Base-by-base conservation (phyloP, 1,140 invertebrate species). In the Diorhabda sublineata region DNA sequence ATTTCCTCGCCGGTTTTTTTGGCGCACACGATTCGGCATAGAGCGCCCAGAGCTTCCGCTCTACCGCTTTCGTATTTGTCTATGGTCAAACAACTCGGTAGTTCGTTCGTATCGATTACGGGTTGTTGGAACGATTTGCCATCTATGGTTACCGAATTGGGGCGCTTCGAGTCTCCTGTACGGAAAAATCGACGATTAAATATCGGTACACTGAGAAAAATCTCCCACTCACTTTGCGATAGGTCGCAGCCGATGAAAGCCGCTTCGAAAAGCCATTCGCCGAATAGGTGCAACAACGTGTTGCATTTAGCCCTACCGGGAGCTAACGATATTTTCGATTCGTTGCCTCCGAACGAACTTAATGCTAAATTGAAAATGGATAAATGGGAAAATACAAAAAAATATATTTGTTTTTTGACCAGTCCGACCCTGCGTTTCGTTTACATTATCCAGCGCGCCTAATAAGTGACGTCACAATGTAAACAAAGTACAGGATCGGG, bases 1-100 rank as follows among this genome's bases (percentile, higher is more conserved):
- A 99, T 96, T 77, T 95, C 91, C 84, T 99, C 98, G 45, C 93
- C 93, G 9, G 95, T 96, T 82, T 96, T 96, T 81, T 98, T 98
- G 0, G 96, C 91, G 81, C 96, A 98, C 78, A 99, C 93, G 75
- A 99, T 96, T 76, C 96, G 86, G 82, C 96, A 98, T 4, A 99
- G 82, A 4, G 96, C 91, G 2, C 96, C 97, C 72, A 98, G 87
- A 3, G 98, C 97, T 83, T 98, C 96, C 0, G 98, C 97, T 74
- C 94, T 86, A 3, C 98, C 98, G 73, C 89, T 87, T 77, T 92
- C 89, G 76, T 90, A 91, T 74, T 88, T 88, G 74, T 90, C 89
- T 67, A 89, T 89, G 9, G 83, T 83, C 52, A 87, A 79, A 44
- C 82, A 81, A 6, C 82, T 70, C 45, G 84, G 84, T 57, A 85